Percentiles rank a stretch among this genome's conserved stretches.
Evolutionary conservation across 2,797 vertebrate species (phyloP).

Genomic region (Phaenicophaeus curvirostris): DNA sequence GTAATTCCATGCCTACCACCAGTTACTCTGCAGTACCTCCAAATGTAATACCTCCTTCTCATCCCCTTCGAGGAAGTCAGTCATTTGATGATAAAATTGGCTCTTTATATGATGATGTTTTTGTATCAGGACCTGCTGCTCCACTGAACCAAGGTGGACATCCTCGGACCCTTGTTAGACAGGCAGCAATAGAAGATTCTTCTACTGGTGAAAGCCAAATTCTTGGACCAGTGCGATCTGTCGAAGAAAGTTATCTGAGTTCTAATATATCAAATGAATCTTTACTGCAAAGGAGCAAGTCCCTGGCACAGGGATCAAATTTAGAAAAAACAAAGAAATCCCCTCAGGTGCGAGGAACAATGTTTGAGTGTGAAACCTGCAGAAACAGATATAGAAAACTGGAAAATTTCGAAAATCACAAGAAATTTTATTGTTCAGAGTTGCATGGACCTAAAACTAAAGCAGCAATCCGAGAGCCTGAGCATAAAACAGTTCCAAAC

Average conservation of each 20-base stretch:
- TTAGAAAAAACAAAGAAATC: conserved; percentile 89
- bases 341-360: conserved; percentile 92
- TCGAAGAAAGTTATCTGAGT: conserved; percentile 87
- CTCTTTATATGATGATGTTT: conserved; percentile 91
- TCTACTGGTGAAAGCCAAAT: conserved; percentile 84
- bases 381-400: conserved; percentile 95
- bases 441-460: conserved; percentile 97
- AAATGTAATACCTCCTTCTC: conserved; percentile 85
- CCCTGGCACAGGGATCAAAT: conserved; percentile 80
- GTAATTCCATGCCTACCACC: conserved; percentile 98
- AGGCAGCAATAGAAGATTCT: conserved; percentile 94
- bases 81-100: conserved; percentile 98
- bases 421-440: conserved; percentile 99
- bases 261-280: conserved; percentile 78
- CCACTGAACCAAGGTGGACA: conserved; percentile 87
- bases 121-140: conserved; percentile 88
- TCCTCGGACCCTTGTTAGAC: conserved; percentile 91
- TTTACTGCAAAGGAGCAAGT: conserved; percentile 83
- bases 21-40: conserved; percentile 90
- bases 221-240: conserved; percentile 82
- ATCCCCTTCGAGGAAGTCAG: conserved; percentile 92
- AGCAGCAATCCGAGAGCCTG: conserved; percentile 82
- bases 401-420: conserved; percentile 99
- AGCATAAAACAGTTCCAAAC: conserved; percentile 81
- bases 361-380: conserved; percentile 99